A percentile compares a stretch with the other conserved stretches of the same genome.
Evolutionary conservation across 2,888 invertebrate genomes (phyloP).

Genomic region (Tenthredo amoena): DNA sequence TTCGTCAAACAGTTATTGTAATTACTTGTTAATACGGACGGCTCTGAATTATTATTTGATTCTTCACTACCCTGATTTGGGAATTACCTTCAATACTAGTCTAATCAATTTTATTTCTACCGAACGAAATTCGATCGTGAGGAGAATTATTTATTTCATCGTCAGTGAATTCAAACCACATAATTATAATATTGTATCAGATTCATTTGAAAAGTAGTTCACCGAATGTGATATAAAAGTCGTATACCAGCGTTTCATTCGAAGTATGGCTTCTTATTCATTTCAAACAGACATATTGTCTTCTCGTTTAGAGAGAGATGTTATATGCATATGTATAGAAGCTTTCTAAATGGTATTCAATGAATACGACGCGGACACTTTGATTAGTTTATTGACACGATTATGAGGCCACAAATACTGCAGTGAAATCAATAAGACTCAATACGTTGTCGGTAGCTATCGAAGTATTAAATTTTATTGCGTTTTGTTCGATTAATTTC

Average conservation of each 20-base stretch:
- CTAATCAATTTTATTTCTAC: background rate
- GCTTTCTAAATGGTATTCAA: constrained; percentile 1
- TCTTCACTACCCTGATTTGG: background rate
- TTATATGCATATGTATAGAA: background rate
- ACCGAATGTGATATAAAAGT: background rate
- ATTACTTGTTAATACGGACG: background rate
- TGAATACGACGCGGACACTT: background rate
- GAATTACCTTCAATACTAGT: background rate
- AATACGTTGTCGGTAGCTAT: constrained; percentile 9
- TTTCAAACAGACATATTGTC: background rate
- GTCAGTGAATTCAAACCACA: background rate
- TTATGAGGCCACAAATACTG: constrained; percentile 1
- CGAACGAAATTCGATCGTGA: background rate
- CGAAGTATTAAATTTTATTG: background rate
- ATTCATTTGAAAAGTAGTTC: background rate
- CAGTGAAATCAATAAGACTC: constrained; percentile 37
- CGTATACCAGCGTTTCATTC: background rate
- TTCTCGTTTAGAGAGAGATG: background rate
- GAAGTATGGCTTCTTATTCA: background rate
- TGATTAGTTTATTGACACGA: constrained; percentile 43
- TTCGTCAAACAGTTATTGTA: background rate
- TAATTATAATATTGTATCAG: background rate
- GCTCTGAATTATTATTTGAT: background rate
- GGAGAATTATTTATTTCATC: background rate
- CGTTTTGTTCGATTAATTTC: background rate